Evolutionary conservation across 2,888 invertebrate species (phyloP).

Genomic region (Meiosimyza platycephala): DNA sequence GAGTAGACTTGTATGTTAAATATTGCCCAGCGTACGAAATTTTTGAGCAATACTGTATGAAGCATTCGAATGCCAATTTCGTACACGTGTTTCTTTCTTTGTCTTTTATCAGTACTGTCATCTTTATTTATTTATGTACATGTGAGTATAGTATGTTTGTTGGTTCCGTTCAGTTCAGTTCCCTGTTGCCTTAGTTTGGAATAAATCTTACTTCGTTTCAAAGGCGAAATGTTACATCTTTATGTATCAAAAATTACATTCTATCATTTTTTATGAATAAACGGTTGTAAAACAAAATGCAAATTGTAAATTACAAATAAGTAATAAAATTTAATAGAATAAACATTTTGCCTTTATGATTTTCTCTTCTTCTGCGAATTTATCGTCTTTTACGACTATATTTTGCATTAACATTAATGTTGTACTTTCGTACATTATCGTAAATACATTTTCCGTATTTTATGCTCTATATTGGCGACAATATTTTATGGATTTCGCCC

Average conservation of each 20-base stretch:
- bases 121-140: no score
- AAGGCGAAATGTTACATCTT: conserved; percentile 55
- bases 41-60: no score
- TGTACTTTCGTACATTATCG: conserved; percentile 61
- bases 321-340: conserved; percentile 65
- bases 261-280: conserved; percentile 54
- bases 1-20: no score
- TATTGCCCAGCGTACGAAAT: no score
- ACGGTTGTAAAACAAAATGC: conserved; percentile 62
- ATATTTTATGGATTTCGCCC: background rate
- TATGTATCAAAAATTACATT: conserved; percentile 62
- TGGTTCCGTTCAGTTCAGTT: conserved; percentile 9
- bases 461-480: background rate
- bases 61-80: background rate
- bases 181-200: conserved; percentile 34
- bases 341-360: conserved; percentile 62
- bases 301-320: conserved; percentile 66
- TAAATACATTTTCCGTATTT: conserved; percentile 53
- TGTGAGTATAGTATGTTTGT: conserved; percentile 6
- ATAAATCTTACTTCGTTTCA: background rate
- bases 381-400: conserved; percentile 60
- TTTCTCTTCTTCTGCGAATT: conserved; percentile 55
- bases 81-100: conserved; percentile 19
- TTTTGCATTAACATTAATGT: conserved; percentile 60
- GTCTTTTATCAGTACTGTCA: no score